These are phyloP conservation scores for Potamilus streckersoni DNA, from an alignment of 1,140 invertebrate genomes.

Conservation along the genomic window DNA sequence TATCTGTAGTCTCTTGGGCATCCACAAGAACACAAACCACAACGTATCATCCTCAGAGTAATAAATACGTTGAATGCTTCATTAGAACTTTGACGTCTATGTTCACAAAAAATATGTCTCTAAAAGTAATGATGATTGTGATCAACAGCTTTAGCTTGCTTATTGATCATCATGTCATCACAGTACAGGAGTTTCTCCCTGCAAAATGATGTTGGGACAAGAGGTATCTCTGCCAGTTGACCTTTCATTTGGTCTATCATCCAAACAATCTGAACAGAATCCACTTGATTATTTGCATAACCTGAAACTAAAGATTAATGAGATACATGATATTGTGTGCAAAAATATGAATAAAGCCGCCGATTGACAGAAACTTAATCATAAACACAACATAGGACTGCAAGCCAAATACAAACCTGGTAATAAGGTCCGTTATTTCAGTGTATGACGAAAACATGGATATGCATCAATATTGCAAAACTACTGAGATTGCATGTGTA, in stretches of 20 bases:
- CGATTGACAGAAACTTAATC: slow-evolving; percentile 12
- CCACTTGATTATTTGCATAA: slow-evolving; percentile 11
- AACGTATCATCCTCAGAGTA: slow-evolving; percentile 47
- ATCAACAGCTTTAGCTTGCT: slow-evolving; percentile 35
- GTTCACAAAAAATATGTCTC: slow-evolving; percentile 11
- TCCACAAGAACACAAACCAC: slow-evolving; percentile 31
- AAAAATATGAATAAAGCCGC: slow-evolving; percentile 20
- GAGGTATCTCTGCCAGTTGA: slow-evolving; percentile 8
- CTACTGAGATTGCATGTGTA: no score
- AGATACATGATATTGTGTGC: slow-evolving; percentile 19
- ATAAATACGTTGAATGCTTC: slow-evolving; percentile 52
- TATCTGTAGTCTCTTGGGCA: slow-evolving; percentile 23
- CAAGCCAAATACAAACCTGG: no score
- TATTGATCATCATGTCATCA: slow-evolving; percentile 35
- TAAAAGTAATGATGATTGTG: slow-evolving; percentile 34
- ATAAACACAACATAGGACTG: no score
- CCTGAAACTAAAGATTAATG: slow-evolving; percentile 9
- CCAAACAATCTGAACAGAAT: not conserved
- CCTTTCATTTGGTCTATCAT: not conserved
- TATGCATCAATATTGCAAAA: no score
- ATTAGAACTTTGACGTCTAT: slow-evolving; percentile 29
- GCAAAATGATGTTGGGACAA: slow-evolving; percentile 38
- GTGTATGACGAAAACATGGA: no score
- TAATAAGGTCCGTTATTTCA: no score
- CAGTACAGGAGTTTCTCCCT: slow-evolving; percentile 35